Conservation (phyloP, 1,140 invertebrate species). For the Pollicipes pollicipes region DNA sequence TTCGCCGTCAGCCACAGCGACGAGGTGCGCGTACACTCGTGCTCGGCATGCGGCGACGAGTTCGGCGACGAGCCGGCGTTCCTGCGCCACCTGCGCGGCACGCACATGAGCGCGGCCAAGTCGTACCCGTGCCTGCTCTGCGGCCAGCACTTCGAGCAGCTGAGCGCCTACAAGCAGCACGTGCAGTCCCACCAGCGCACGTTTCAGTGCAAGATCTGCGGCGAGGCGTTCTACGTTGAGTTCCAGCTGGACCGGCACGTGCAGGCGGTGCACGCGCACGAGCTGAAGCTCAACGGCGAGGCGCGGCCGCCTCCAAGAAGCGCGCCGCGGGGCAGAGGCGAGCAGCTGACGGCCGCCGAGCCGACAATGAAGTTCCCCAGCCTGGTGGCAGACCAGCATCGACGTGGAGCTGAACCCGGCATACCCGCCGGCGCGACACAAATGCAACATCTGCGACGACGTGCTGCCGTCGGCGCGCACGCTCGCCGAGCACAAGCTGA, state of each 20-base stretch:
- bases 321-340: slow-evolving; percentile 12
- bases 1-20: slow-evolving; percentile 72
- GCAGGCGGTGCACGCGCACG: slow-evolving; percentile 44
- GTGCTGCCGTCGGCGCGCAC: slow-evolving; percentile 60
- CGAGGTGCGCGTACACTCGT: slow-evolving; percentile 63
- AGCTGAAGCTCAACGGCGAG: slow-evolving; percentile 17
- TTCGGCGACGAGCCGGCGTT: slow-evolving; percentile 63
- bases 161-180: slow-evolving; percentile 55
- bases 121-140: slow-evolving; percentile 50
- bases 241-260: slow-evolving; percentile 69
- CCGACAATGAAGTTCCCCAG: neutral
- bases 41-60: slow-evolving; percentile 49
- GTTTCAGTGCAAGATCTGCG: slow-evolving; percentile 57
- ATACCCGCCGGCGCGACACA: slow-evolving; percentile 43
- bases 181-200: slow-evolving; percentile 52
- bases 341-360: slow-evolving; percentile 5
- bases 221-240: slow-evolving; percentile 68
- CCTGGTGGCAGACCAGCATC: neutral
- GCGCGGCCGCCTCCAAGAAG: slow-evolving; percentile 5
- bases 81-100: slow-evolving; percentile 30
- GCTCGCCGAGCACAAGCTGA: slow-evolving; percentile 79
- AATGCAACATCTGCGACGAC: slow-evolving; percentile 91
- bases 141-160: slow-evolving; percentile 45
- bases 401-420: neutral
- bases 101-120: slow-evolving; percentile 24